Evolutionary conservation across 2,113 vertebrate genomes (phyloP), one percentile per base, ranked within the genome.

Genomic region (Ivindomyrus marchei): DNA sequence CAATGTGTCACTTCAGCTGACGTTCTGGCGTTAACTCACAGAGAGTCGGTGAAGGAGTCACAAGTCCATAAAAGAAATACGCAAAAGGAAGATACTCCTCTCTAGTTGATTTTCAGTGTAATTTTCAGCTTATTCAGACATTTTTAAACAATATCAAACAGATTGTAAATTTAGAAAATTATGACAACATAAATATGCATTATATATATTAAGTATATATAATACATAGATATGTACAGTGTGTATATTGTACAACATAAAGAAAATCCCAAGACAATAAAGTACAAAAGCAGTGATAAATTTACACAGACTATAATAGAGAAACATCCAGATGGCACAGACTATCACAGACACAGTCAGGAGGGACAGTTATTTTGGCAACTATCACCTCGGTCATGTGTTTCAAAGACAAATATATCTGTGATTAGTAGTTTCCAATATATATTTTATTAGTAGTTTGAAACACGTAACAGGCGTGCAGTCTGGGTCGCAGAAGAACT

Each of bases 251-350:
- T 90, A 89, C 92, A 95, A 94, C 92, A 91, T 94, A 95, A 95
- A 87, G 94, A 94, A 92, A 92, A 92, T 45, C 94, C 91, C 93
- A 92, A 90, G 89, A 93, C 92, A 97, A 95, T 93, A 95, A 97
- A 95, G 95, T 93, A 96, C 93, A 93, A 96, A 95, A 90, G 91
- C 93, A 95, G 92, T 96, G 94, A 94, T 91, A 94, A 90, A 94
- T 96, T 94, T 93, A 36, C 94, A 97, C 95, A 96, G 95, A 96
- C 92, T 97, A 96, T 96, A 94, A 96, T 95, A 96, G 96, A 97
- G 96, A 96, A 96, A 97, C 94, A 95, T 97, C 97, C 96, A 97
- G 96, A 97, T 93, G 96, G 97, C 96, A 97, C 96, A 98, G 94
- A 96, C 94, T 96, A 95, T 93, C 92, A 92, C 91, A 94, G 93